Conservation (phyloP, 1,140 invertebrate genomes). For the Oscheius sp. region DNA sequence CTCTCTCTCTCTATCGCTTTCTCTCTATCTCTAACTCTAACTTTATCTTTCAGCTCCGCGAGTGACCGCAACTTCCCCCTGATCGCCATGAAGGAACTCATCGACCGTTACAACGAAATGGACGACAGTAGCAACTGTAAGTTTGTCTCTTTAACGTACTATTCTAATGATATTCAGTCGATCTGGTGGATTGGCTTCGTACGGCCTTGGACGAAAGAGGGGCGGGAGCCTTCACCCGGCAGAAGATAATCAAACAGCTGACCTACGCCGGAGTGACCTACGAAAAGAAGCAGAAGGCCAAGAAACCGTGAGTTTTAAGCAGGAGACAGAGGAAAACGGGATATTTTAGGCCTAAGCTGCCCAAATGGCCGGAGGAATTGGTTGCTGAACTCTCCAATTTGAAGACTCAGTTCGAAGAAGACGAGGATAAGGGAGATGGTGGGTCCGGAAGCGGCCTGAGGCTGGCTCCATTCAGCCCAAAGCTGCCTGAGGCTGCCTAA, state of each 20-base stretch:
- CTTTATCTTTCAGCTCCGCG: too few species aligned
- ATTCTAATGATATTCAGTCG: not conserved
- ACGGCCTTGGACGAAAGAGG: not conserved
- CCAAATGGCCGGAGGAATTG: constrained; percentile 6
- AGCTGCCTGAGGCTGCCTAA: too few species aligned
- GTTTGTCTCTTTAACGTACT: not conserved
- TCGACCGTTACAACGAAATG: constrained; percentile 6
- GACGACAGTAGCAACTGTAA: not conserved
- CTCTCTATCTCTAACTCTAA: too few species aligned
- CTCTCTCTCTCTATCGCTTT: too few species aligned
- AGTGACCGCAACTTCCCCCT: not conserved
- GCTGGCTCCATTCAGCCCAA: too few species aligned
- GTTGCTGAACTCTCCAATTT: not conserved
- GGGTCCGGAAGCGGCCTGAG: too few species aligned
- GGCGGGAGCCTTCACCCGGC: not conserved
- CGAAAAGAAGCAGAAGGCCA: constrained; percentile 16
- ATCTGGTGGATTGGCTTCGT: not conserved
- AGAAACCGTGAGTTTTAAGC: not conserved
- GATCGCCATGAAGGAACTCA: constrained; percentile 1
- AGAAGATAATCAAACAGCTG: constrained; percentile 30
- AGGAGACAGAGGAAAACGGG: too few species aligned
- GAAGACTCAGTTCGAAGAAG: constrained; percentile 5
- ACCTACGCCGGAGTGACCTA: constrained; percentile 17
- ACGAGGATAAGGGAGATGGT: constrained; percentile 11
- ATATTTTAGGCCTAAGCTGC: not conserved